Evolutionary conservation across 53 echinoderm and acorn worm genomes (phyloP), one percentile per base, ranked within the genome.

Genomic region (Patiria pectinifera): DNA sequence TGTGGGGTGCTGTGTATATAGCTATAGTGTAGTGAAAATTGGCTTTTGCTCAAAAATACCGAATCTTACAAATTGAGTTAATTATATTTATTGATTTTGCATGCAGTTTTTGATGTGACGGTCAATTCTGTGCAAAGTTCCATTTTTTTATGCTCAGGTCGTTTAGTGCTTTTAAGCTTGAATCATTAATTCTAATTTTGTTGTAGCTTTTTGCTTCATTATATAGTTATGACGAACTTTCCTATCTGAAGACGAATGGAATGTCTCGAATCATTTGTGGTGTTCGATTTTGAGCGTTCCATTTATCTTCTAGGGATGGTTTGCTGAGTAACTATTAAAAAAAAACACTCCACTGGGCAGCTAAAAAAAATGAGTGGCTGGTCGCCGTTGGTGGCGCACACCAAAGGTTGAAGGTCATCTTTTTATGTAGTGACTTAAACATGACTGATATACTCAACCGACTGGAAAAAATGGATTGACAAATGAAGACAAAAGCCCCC

Each of bases 301-400:
- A 90, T 80, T 90, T 81, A 11, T 22, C 25, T 90, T 89, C 78
- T 14, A 45, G 80, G 90, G 61, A 80, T 45, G 80, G 48, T 47
- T 48, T 81, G 86, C n/a, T 43, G 24, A 62, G 69, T 84, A 84
- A 84, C 58, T 66, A 16, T 66, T 16, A 16, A 48, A 15, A 48
- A 15, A 90, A 90, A 80, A 81, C 90, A 90, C 90, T 90, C 90
- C 90, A 90, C 90, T 90, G 90, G 90, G 90, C 90, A 90, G 90
- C 90, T 90, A 69, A 90, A 90, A 77, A 45, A 90, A 88, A 77
- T 80, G 90, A 80, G 63, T 90, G 90, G 80, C 90, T 48, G 45
- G 59, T 90, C 48, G 66, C 90, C 90, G 47, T 81, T 80, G 81
- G 90, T 90, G 81, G 47, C 49, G 90, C 69, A 81, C 90, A 81